Percentiles rank a stretch among this genome's conserved stretches.
Evolutionary conservation across 2,888 invertebrate genomes (phyloP).

Genomic region (Microchrysa polita): DNA sequence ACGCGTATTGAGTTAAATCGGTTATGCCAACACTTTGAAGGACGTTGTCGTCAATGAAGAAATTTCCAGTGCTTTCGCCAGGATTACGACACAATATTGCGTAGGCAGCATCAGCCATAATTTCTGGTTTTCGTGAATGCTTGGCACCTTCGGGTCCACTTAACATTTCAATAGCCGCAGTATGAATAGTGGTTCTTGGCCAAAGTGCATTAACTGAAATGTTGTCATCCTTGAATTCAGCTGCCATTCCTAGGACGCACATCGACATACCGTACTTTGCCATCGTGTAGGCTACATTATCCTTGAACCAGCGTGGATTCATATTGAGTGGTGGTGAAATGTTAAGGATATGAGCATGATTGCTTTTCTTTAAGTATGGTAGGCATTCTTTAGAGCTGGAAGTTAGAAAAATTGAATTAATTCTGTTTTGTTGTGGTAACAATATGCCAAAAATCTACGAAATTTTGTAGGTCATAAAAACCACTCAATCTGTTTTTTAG

Average conservation of each 20-base stretch:
- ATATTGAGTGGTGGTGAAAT: slow-evolving; percentile 93
- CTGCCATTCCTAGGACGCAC: slow-evolving; percentile 97
- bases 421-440: no score
- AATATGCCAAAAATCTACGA: no score
- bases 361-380: slow-evolving; percentile 85
- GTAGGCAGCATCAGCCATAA: slow-evolving; percentile 64
- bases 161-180: slow-evolving; percentile 92
- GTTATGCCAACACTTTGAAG: slow-evolving; percentile 81
- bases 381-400: slow-evolving; percentile 88
- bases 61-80: slow-evolving; percentile 83
- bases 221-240: slow-evolving; percentile 83
- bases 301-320: slow-evolving; percentile 86
- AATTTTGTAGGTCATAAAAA: no score
- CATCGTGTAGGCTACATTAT: slow-evolving; percentile 97
- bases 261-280: slow-evolving; percentile 99
- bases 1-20: slow-evolving; percentile 86
- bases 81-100: slow-evolving; percentile 72
- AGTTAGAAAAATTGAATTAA: slow-evolving; percentile 52
- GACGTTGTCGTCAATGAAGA: slow-evolving; percentile 92
- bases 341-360: slow-evolving; percentile 94
- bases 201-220: slow-evolving; percentile 96
- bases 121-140: slow-evolving; percentile 63
- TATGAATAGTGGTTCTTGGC: slow-evolving; percentile 94
- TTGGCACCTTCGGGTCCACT: slow-evolving; percentile 67
- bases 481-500: no score